A percentile compares a stretch with the other conserved stretches of the same genome.
These are phyloP conservation scores for Macrotrachela quadricornifera DNA, from an alignment of 1,140 invertebrate genomes.

Conservation along the genomic window DNA sequence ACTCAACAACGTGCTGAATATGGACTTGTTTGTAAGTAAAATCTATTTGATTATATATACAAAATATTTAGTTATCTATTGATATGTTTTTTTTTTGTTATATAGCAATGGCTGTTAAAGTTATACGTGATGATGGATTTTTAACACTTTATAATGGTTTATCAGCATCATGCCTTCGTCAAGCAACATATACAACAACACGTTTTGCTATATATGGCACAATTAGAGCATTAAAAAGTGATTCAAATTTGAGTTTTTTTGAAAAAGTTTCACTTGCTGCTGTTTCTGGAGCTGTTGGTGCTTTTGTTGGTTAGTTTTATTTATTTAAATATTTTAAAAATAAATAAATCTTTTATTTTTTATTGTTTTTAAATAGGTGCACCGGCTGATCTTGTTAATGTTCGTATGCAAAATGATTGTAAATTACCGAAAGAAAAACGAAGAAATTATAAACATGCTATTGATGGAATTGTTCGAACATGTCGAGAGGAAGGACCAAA, in stretches of 20 bases:
- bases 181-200: slow-evolving; percentile 82
- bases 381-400: slow-evolving; percentile 90
- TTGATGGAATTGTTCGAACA: slow-evolving; percentile 70
- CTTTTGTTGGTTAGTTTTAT: slow-evolving; percentile 40
- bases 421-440: slow-evolving; percentile 65
- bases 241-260: slow-evolving; percentile 37
- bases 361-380: slow-evolving; percentile 44
- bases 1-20: slow-evolving; percentile 60
- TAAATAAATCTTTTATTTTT: too few species aligned
- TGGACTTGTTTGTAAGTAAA: slow-evolving; percentile 12
- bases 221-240: too few species aligned
- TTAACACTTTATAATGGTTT: slow-evolving; percentile 84
- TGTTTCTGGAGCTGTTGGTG: slow-evolving; percentile 61
- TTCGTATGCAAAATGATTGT: slow-evolving; percentile 95
- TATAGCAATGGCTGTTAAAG: slow-evolving; percentile 32
- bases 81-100: slow-evolving; percentile 21
- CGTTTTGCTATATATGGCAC: slow-evolving; percentile 85
- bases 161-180: slow-evolving; percentile 73
- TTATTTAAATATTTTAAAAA: too few species aligned
- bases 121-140: slow-evolving; percentile 58
- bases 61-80: slow-evolving; percentile 16
- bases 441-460: slow-evolving; percentile 85
- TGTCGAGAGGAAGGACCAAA: slow-evolving; percentile 51
- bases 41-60: not conserved
- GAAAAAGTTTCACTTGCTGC: slow-evolving; percentile 58